A percentile compares a stretch with the other conserved stretches of the same genome.
phyloP scores from a whole-genome alignment of 2,797 vertebrate genomes.

The Neopelma chrysocephalum region DNA sequence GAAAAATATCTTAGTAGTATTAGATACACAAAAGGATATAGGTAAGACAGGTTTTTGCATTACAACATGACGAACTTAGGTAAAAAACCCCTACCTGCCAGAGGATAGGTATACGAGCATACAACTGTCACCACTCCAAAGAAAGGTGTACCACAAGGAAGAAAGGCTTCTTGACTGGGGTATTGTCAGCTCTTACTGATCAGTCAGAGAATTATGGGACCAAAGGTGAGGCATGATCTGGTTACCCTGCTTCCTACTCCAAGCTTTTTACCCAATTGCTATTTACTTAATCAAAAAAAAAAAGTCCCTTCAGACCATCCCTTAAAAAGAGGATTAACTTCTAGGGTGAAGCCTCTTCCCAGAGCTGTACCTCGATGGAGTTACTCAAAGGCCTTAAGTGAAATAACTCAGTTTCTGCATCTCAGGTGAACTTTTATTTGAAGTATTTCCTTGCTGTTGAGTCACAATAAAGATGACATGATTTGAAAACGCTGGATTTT shows the following conservation, averaged over 20 bases:
- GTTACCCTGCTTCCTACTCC: background rate
- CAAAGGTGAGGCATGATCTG: background rate
- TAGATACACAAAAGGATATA: background rate
- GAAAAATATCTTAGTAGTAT: background rate
- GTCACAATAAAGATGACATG: background rate
- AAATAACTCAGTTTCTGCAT: background rate
- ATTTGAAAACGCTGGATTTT: background rate
- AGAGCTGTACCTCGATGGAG: background rate
- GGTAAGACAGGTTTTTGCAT: background rate
- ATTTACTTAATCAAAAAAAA: background rate
- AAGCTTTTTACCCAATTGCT: background rate
- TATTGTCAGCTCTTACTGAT: background rate
- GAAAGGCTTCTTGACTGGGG: fast-evolving
- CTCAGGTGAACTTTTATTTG: background rate
- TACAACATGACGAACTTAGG: background rate
- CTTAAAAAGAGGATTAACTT: background rate
- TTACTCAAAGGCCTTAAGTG: background rate
- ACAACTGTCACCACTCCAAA: background rate
- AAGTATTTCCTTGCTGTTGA: background rate
- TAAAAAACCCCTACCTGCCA: background rate
- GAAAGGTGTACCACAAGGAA: background rate
- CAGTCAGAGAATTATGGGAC: background rate
- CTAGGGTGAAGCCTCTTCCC: background rate
- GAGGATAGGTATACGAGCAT: background rate
- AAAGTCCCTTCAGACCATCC: background rate